Base-by-base conservation (phyloP, 2,113 vertebrate genomes). In the Oryzias curvinotus region DNA sequence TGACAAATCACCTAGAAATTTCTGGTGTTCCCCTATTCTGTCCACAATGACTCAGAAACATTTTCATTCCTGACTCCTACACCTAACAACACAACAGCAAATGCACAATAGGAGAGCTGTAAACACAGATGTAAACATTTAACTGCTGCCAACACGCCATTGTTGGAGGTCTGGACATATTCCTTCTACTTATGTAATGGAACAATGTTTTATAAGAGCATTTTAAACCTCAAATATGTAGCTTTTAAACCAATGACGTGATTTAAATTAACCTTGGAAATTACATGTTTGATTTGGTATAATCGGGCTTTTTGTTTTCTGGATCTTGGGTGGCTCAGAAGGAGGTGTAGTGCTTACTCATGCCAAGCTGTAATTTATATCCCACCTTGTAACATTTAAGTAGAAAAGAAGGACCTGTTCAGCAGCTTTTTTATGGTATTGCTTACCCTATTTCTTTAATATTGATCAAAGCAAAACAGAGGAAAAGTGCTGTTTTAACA, bases 1-100 rank as follows among this genome's bases (percentile, higher is more conserved):
- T 51, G 21, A 65, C 50, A 26, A 73, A 74, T 71, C 49, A 48
- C 23, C 65, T 56, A 72, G 75, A 77, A 46, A 64, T 68, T 73
- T 75, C 73, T 0, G 1, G 48, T 51, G 53, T 49, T 57, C 61
- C 46, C 62, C 63, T 56, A 4, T 65, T 57, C 53, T 56, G 65
- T 17, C 65, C 42, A 13, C 18, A 48, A 12, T 78, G 74, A 81
- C 28, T 75, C 78, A 69, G 46, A 53, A 46, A 19, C 19, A 71
- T 62, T 66, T 30, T 56, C 59, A 71, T 50, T 56, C 56, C 51
- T 15, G 46, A 74, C 69, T 58, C 68, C 75, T 59, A 70, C 68
- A 47, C 62, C 71, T 16, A 42, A 30, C 67, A 61, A 42, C 73
- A 55, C 58, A 62, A 26, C 58, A 74, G 73, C 70, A 62, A 63